Base-by-base conservation (phyloP, 2,797 vertebrate genomes). In the Hephaestus fuliginosus region DNA sequence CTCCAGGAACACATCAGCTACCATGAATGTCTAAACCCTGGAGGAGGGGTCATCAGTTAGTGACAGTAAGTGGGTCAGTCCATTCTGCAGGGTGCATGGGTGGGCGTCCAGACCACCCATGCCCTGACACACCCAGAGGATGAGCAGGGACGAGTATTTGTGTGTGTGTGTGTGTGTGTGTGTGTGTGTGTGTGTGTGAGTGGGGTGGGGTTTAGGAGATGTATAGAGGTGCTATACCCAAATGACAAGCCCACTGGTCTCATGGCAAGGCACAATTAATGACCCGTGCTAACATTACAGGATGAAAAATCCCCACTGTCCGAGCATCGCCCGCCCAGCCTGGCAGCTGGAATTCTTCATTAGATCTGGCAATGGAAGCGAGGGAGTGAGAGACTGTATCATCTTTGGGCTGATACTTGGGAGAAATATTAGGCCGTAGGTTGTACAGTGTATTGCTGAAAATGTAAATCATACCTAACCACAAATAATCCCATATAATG, bases 251-350 rank as follows among this genome's bases (percentile, higher is more conserved):
- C 92, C 92, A 95, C 86, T 94, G 96, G 95, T 97, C 96, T 95
- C 94, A 94, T 96, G 96, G 96, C 96, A 96, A 96, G 95, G 88
- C 93, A 94, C 95, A 96, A 97, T 96, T 97, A 97, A 97, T 97
- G 97, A 97, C 95, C 96, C 95, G 89, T 96, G 95, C 95, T 95
- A 95, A 96, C 96, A 96, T 96, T 94, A 95, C 94, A 93, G 95
- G 94, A 97, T 97, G 96, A 97, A 96, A 96, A 96, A 97, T 97
- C 95, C 94, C 95, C 93, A 55, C 90, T 95, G 95, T 96, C 95
- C 95, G 86, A 94, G 90, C 90, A 86, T 87, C 85, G 92, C 93
- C 88, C 89, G 90, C 95, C 93, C 93, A 90, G 92, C 90, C 92
- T 93, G 95, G 95, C 93, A 95, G 94, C 92, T 95, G 94, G 93